A percentile compares a stretch with the other conserved stretches of the same genome.
These are phyloP conservation scores for Oncorhynchus gorbuscha DNA, from an alignment of 2,113 vertebrate species.

Conservation along the genomic window DNA sequence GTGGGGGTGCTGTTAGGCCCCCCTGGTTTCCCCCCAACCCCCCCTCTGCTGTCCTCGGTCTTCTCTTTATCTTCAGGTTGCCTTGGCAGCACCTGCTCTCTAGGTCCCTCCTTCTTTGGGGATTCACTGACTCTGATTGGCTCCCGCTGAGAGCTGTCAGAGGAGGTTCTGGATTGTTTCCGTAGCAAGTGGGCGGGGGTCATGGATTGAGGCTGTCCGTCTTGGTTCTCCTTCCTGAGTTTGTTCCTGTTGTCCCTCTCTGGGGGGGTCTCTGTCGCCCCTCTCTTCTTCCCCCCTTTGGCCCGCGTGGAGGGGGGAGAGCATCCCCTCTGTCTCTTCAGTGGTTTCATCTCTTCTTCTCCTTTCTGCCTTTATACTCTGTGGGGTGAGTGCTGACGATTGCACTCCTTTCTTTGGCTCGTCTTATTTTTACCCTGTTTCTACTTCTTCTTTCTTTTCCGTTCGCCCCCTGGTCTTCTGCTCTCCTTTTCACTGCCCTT, in stretches of 20 bases:
- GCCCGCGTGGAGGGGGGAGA: constrained; percentile 77
- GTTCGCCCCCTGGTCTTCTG: constrained; percentile 30
- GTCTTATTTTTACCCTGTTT: neutral
- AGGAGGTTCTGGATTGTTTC: constrained; percentile 55
- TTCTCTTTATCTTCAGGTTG: constrained; percentile 59
- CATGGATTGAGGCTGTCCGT: constrained; percentile 58
- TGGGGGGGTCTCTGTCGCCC: constrained; percentile 45
- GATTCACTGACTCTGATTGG: constrained; percentile 51
- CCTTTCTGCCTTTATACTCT: too few species aligned
- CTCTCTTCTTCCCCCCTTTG: constrained; percentile 75
- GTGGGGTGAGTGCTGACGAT: too few species aligned
- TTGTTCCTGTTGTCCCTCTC: constrained; percentile 65
- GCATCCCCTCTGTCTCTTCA: constrained; percentile 76
- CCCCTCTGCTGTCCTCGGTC: constrained; percentile 55
- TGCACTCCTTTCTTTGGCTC: neutral
- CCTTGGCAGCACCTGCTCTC: constrained; percentile 54
- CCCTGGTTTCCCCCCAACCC: constrained; percentile 58
- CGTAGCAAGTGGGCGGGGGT: constrained; percentile 44
- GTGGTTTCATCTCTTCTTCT: constrained; percentile 75
- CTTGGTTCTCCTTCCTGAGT: constrained; percentile 60
- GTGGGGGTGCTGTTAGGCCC: constrained; percentile 49
- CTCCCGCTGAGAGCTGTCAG: constrained; percentile 47
- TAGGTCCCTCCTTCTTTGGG: constrained; percentile 57
- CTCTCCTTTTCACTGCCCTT: constrained; percentile 31
- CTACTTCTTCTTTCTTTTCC: neutral